Conservation (phyloP, 1,140 invertebrate species). For the Micrasema longulum region DNA sequence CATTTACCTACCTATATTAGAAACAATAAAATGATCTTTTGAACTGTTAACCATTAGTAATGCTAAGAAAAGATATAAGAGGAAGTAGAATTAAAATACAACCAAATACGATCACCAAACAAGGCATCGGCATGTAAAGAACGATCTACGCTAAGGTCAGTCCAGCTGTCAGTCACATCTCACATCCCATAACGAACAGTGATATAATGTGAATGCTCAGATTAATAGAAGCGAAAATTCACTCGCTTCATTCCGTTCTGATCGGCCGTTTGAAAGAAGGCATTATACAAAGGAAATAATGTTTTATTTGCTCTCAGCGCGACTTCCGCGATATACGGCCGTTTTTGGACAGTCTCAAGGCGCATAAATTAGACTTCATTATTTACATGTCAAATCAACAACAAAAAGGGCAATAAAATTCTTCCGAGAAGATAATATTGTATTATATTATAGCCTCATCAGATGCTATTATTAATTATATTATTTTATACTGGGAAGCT, state of each 20-base stretch:
- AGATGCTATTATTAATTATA: background rate
- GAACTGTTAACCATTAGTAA: background rate
- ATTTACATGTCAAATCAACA: slow-evolving; percentile 15
- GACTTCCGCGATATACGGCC: slow-evolving; percentile 15
- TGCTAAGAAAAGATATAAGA: background rate
- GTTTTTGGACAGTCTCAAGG: slow-evolving; percentile 13
- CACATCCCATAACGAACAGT: background rate
- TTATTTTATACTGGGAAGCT: too few relatives aligned
- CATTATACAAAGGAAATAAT: background rate
- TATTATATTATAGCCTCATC: slow-evolving; percentile 3
- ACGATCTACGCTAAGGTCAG: background rate
- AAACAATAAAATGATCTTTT: background rate
- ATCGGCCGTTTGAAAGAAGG: slow-evolving; percentile 4
- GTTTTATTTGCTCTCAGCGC: slow-evolving; percentile 1
- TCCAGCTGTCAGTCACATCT: background rate
- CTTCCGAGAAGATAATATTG: too few relatives aligned
- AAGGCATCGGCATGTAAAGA: slow-evolving; percentile 11
- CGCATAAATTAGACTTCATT: slow-evolving; percentile 8
- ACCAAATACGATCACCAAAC: background rate
- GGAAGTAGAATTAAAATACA: background rate
- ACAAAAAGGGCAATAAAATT: slow-evolving; percentile 4
- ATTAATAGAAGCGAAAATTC: slow-evolving; percentile 10
- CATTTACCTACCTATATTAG: background rate
- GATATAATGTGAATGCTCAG: background rate
- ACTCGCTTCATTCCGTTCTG: background rate